Percentiles rank a stretch among this genome's conserved stretches.
Evolutionary conservation across 2,113 vertebrate species (phyloP).

Genomic region (Cyanoderma ruficeps): DNA sequence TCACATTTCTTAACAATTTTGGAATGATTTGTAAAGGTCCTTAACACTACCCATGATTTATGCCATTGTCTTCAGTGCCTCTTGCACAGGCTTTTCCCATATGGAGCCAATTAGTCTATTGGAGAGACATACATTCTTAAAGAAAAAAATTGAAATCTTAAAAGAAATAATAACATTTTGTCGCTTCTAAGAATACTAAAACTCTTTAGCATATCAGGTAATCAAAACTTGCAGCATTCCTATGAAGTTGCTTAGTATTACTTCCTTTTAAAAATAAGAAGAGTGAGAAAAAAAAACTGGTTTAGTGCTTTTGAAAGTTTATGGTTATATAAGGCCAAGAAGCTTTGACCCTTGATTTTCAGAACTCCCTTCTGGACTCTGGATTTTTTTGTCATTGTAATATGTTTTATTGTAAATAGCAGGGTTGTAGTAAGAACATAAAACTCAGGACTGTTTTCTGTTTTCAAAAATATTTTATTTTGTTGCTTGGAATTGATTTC

Average conservation of each 20-base stretch:
- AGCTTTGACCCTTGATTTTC: background rate
- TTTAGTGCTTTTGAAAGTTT: background rate
- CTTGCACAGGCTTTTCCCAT: background rate
- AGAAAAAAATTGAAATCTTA: background rate
- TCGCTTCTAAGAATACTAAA: background rate
- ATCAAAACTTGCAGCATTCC: background rate
- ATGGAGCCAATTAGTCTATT: background rate
- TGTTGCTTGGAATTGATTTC: background rate
- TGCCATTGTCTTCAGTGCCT: background rate
- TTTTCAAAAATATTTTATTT: background rate
- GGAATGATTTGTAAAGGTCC: background rate
- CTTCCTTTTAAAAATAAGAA: background rate
- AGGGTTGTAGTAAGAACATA: background rate
- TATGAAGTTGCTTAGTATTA: background rate
- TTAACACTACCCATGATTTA: background rate
- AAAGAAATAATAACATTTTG: background rate
- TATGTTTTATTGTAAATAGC: background rate
- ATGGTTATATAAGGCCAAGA: background rate
- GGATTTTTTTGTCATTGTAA: background rate
- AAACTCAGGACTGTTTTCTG: background rate
- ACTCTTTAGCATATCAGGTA: background rate
- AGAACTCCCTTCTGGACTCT: background rate
- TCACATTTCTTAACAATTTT: background rate
- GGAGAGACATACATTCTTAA: background rate
- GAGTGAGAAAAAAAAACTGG: background rate